Base-by-base conservation (phyloP, 2,113 vertebrate species). In the Mystacornis crossleyi region DNA sequence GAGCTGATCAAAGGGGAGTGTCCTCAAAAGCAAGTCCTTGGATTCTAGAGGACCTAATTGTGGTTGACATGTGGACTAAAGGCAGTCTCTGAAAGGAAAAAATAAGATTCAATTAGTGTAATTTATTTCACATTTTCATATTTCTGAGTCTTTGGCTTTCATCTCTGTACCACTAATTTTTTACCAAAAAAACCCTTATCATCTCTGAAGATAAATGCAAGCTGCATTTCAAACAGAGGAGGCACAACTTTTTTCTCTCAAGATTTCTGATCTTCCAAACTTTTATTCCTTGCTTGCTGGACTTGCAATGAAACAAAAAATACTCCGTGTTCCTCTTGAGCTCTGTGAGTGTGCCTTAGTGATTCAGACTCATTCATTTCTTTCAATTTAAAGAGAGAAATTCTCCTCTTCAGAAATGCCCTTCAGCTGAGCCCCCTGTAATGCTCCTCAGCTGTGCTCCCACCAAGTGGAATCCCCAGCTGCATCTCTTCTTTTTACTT, bases 121-220 rank as follows among this genome's bases (percentile, higher is more conserved):
- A 95, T 90, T 92, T 86, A 81, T 93, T 94, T 90, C 54, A 83
- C 26, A 77, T 88, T 92, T 94, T 94, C 45, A 24, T 73, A 72
- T 82, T 96, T 88, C 47, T 66, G 38, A 66, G 20, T 65, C 54
- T 75, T 88, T 1, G 15, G 29, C 85, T 94, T 96, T 95, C 71
- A 94, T 88, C 71, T 83, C 62, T 3, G 5, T 54, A 84, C 74
- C 20, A 29, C 14, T 78, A 54, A 5, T 40, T 45, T 53, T 38
- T 48, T 18, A 28, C 7, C 3, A 19, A 47, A 73, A 73, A 28
- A 31, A 51, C 18, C 19, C 64, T n/a, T 61, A 36, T 43, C 21
- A 14, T 47, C 8, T 85, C 31, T 45, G 42, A 72, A 82, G 79
- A 80, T 42, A 73, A 90, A 77, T 34, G 71, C 54, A 83, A 60